phyloP scores from a whole-genome alignment of 2,113 vertebrate species.

The Eudyptes chrysolophus region DNA sequence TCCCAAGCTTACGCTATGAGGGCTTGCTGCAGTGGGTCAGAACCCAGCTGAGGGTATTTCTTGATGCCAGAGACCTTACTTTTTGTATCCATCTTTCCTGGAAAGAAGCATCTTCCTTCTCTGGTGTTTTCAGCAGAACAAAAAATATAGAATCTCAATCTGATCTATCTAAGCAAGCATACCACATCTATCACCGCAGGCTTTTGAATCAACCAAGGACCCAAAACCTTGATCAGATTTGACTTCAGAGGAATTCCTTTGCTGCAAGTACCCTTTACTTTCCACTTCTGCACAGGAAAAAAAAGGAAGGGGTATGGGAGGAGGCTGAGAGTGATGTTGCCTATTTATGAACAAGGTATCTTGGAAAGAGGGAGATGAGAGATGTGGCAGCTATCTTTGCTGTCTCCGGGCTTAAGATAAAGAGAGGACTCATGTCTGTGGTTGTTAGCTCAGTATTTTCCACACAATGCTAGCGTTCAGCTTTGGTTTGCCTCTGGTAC shows the following conservation, averaged over 20 bases:
- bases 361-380: not conserved
- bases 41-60: not conserved
- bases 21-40: not conserved
- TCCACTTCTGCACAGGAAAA: not conserved
- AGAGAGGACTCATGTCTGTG: not conserved
- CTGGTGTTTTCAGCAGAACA: constrained; percentile 5
- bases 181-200: constrained; percentile 45
- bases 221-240: constrained; percentile 46
- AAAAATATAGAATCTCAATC: not conserved
- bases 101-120: not conserved
- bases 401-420: not conserved
- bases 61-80: not conserved
- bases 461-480: not conserved
- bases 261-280: not conserved
- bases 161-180: constrained; percentile 20
- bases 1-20: not conserved
- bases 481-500: not conserved
- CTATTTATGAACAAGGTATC: not conserved
- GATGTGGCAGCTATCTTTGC: not conserved
- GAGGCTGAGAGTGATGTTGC: not conserved
- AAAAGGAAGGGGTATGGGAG: not conserved
- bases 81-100: not conserved
- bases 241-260: constrained; percentile 35
- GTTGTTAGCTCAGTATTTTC: not conserved
- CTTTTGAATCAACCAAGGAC: constrained; percentile 52